Conservation (phyloP, 2,888 invertebrate genomes). For the Lucinisca nassula region DNA sequence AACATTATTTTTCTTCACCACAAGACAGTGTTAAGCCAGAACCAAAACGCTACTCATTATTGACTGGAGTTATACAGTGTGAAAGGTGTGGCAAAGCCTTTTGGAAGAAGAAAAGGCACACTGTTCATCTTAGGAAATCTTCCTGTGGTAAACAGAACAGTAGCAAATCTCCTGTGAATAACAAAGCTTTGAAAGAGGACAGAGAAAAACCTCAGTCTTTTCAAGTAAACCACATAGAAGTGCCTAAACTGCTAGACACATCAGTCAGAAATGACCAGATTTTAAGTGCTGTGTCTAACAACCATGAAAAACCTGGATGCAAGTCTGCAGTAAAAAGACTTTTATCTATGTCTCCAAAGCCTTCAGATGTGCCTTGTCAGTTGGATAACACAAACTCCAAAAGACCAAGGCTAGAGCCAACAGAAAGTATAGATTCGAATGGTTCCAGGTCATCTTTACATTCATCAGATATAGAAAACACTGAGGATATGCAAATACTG, state of each 20-base stretch:
- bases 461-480: neutral
- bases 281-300: too few species aligned
- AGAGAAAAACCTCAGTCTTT: too few species aligned
- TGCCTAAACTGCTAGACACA: too few species aligned
- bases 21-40: neutral
- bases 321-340: constrained; percentile 16
- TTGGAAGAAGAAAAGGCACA: constrained; percentile 67
- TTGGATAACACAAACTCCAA: neutral
- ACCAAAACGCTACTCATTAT: constrained; percentile 36
- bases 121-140: constrained; percentile 49
- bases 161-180: too few species aligned
- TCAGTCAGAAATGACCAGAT: too few species aligned
- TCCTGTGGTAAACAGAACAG: constrained; percentile 18
- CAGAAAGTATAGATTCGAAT: too few species aligned
- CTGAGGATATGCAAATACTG: too few species aligned
- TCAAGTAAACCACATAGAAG: too few species aligned
- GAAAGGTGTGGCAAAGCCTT: constrained; percentile 68
- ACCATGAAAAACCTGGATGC: too few species aligned
- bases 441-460: neutral
- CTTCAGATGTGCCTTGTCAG: neutral
- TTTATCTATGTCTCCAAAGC: constrained; percentile 6
- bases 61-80: constrained; percentile 60
- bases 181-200: too few species aligned
- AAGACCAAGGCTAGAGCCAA: neutral
- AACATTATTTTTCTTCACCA: neutral